Evolutionary conservation across 2,113 vertebrate species (phyloP), one percentile per base, ranked within the genome.

Genomic region (Chauna torquata): DNA sequence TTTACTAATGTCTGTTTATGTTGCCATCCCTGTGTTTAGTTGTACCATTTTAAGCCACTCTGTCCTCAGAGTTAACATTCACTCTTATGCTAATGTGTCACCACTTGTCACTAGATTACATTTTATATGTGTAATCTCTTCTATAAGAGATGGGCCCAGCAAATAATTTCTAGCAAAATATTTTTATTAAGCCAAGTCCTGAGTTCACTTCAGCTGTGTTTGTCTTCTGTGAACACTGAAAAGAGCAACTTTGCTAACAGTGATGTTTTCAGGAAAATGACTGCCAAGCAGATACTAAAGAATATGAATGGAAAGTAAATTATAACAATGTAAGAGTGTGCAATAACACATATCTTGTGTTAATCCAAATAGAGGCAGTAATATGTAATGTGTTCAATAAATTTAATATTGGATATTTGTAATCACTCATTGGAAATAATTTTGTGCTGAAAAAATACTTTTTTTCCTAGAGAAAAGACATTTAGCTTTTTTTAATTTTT

Each of bases 81-180:
- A 42, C 16, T 2, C 66, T 82, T 72, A 50, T 0, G 2, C 17
- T 71, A 58, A 22, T 9, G 12, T 55, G 59, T 90, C 69, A 64
- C 64, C 16, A 3, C 78, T 58, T 88, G 68, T 52, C 76, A 55
- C 59, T 62, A 81, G 69, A 74, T 78, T 50, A 28, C 14, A 28
- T 70, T 68, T 90, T 83, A 40, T 55, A 11, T 36, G 16, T 50
- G 42, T 50, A 66, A 54, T 2, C 2, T 49, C 47, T 75, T 84
- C 66, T 78, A 78, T 40, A 86, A 83, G 71, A 92, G 88, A 90
- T n/a, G 65, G 68, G 38, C 32, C 23, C 52, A 75, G 54, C 7
- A 90, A 95, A 92, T 59, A 59, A 65, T 36, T 90, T 75, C 25
- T 78, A 82, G n/a, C 54, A 81, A 91, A 93, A 47, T 78, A 81